These are phyloP conservation scores for Formica aserva DNA, from an alignment of 2,888 invertebrate genomes.

Conservation along the genomic window DNA sequence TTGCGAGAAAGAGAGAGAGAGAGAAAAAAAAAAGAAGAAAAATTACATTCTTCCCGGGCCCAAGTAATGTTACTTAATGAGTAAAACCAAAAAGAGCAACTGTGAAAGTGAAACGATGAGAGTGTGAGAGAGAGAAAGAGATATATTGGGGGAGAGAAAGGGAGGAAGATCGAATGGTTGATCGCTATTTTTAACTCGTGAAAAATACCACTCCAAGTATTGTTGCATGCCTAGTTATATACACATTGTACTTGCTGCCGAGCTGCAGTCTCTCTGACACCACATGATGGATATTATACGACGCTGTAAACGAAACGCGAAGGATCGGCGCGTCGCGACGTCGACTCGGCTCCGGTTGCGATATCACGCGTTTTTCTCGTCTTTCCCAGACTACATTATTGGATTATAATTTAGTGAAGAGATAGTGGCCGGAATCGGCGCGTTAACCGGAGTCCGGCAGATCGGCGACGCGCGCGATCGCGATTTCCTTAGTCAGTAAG, in stretches of 20 bases:
- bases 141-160: slow-evolving; percentile 46
- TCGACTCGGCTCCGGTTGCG: slow-evolving; percentile 17
- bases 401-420: slow-evolving; percentile 7
- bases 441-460: slow-evolving; percentile 24
- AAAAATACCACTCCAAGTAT: slow-evolving; percentile 79
- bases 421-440: not conserved
- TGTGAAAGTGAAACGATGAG: slow-evolving; percentile 62
- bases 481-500: slow-evolving; percentile 78
- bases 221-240: slow-evolving; percentile 85
- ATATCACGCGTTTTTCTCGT: slow-evolving; percentile 8
- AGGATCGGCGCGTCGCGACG: slow-evolving; percentile 29
- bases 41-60: slow-evolving; percentile 84
- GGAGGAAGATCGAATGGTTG: slow-evolving; percentile 60
- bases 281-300: slow-evolving; percentile 64
- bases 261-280: slow-evolving; percentile 50
- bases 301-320: slow-evolving; percentile 63
- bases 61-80: slow-evolving; percentile 82
- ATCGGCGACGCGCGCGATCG: slow-evolving; percentile 51
- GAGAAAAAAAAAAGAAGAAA: slow-evolving; percentile 64
- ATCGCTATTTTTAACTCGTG: slow-evolving; percentile 81
- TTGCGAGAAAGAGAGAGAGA: slow-evolving; percentile 49
- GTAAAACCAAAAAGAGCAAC: slow-evolving; percentile 58
- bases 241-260: slow-evolving; percentile 61
- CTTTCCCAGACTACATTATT: not conserved
- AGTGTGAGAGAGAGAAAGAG: slow-evolving; percentile 58